A percentile compares a stretch with the other conserved stretches of the same genome.
Evolutionary conservation across 2,113 vertebrate species (phyloP).

Genomic region (Forbesichthys papilliferus): DNA sequence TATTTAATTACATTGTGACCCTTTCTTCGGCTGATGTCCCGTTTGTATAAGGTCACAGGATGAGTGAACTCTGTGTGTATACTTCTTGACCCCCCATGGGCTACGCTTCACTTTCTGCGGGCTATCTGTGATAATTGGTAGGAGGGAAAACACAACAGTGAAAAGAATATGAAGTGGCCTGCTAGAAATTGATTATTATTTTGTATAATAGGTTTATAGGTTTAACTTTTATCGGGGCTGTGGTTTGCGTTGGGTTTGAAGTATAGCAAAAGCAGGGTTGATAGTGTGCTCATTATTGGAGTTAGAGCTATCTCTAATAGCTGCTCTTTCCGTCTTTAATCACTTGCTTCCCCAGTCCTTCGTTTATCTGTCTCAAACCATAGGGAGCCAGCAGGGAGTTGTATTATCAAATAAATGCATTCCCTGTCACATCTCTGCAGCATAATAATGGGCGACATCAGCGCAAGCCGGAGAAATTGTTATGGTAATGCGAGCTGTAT

Average conservation of each 20-base stretch:
- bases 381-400: slow-evolving; percentile 28
- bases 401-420: slow-evolving; percentile 39
- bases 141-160: slow-evolving; percentile 21
- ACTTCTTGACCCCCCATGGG: slow-evolving; percentile 26
- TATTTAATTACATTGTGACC: slow-evolving; percentile 28
- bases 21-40: slow-evolving; percentile 34
- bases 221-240: neutral
- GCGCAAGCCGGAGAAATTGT: slow-evolving; percentile 39
- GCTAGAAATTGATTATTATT: slow-evolving; percentile 3
- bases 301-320: slow-evolving; percentile 12
- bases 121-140: slow-evolving; percentile 31
- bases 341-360: slow-evolving; percentile 23
- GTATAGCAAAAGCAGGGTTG: neutral
- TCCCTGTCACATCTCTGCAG: slow-evolving; percentile 33
- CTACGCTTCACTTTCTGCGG: slow-evolving; percentile 30
- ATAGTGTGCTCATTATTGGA: slow-evolving; percentile 13
- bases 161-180: slow-evolving; percentile 30
- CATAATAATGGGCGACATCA: slow-evolving; percentile 40
- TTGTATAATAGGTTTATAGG: neutral
- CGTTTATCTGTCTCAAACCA: slow-evolving; percentile 27
- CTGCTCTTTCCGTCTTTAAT: slow-evolving; percentile 31
- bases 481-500: slow-evolving; percentile 40
- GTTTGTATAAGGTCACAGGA: slow-evolving; percentile 27
- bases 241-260: neutral
- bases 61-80: slow-evolving; percentile 1